Conservation (phyloP, 1,140 invertebrate species). For the Anastatus disparis region DNA sequence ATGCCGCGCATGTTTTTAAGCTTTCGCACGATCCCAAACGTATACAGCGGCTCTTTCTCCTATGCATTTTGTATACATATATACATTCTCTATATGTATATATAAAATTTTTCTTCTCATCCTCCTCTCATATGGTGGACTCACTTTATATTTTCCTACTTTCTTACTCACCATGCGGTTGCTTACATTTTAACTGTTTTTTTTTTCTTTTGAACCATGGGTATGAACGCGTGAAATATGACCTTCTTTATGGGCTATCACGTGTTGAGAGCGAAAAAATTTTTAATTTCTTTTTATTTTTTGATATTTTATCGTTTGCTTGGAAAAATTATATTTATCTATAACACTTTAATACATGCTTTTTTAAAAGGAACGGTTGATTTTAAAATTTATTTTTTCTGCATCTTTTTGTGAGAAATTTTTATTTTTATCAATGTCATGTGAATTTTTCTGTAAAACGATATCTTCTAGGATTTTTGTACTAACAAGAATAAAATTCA, state of each 20-base stretch:
- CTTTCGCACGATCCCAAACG: conserved; percentile 30
- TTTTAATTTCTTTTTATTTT: not conserved
- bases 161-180: conserved; percentile 10
- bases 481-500: too few relatives aligned
- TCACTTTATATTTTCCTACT: conserved; percentile 36
- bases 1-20: conserved; percentile 6
- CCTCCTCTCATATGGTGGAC: conserved; percentile 27
- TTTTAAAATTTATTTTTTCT: too few relatives aligned
- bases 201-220: too few relatives aligned
- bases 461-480: too few relatives aligned
- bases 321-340: not conserved
- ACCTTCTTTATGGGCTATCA: conserved; percentile 8
- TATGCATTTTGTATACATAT: too few relatives aligned
- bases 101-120: conserved; percentile 22
- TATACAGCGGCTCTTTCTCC: conserved; percentile 16
- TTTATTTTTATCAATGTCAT: too few relatives aligned
- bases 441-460: too few relatives aligned
- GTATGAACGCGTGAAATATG: conserved; percentile 20
- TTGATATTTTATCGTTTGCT: not conserved
- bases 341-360: too few relatives aligned
- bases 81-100: too few relatives aligned
- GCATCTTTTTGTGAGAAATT: too few relatives aligned
- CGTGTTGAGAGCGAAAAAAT: not conserved
- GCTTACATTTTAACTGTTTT: too few relatives aligned
- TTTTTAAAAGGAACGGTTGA: too few relatives aligned